These are phyloP conservation scores for Odontomyia ornata DNA, from an alignment of 2,888 invertebrate genomes.

Conservation along the genomic window DNA sequence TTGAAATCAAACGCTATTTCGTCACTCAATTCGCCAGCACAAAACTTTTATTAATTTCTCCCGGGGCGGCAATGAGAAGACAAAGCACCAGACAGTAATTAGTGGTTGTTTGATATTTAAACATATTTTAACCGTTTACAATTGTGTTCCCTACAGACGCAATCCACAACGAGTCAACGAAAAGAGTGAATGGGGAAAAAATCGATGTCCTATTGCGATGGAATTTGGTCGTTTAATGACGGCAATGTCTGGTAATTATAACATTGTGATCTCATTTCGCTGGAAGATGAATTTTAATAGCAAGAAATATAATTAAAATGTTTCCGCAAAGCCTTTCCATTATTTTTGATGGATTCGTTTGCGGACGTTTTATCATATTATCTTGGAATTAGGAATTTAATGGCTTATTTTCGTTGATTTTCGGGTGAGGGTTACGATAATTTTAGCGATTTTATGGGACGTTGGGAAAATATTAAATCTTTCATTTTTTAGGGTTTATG, in stretches of 20 bases:
- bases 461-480: too few species aligned
- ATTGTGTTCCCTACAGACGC: not conserved
- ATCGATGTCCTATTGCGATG: not conserved
- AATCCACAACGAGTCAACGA: not conserved
- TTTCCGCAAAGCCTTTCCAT: not conserved
- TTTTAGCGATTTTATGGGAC: too few species aligned
- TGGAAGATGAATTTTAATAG: slow-evolving; percentile 25
- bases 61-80: not conserved
- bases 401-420: not conserved
- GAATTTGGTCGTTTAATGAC: too few species aligned
- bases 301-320: slow-evolving; percentile 35
- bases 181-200: not conserved
- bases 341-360: too few species aligned
- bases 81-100: slow-evolving; percentile 25
- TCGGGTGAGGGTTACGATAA: too few species aligned
- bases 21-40: not conserved
- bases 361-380: too few species aligned
- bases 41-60: slow-evolving; percentile 15
- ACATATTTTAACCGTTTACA: slow-evolving; percentile 15
- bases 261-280: slow-evolving; percentile 17
- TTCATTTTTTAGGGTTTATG: too few species aligned
- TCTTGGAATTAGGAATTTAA: not conserved
- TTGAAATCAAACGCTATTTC: too few species aligned
- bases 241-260: slow-evolving; percentile 1
- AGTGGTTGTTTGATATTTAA: slow-evolving; percentile 30